Base-by-base conservation (phyloP, 1,140 invertebrate genomes). In the Potamilus streckersoni region DNA sequence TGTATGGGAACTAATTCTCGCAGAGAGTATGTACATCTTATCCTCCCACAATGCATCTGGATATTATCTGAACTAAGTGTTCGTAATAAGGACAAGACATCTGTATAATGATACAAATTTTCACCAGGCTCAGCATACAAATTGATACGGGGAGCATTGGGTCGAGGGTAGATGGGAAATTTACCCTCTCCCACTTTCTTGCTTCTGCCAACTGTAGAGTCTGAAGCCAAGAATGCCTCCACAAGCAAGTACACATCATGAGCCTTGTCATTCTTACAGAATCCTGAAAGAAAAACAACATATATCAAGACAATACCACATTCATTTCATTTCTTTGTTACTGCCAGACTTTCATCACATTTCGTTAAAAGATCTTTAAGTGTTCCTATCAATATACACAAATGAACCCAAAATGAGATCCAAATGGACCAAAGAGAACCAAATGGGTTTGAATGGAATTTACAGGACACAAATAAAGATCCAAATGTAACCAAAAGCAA, bases 31-130 rank as follows among this genome's bases (percentile, higher is more conserved):
- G 71, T 80, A 69, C 80, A 83, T 14, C 85, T 73, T 64, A 88
- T 80, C 66, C 87, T 76, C 17, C 87, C 87, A 82, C 87, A 88
- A 78, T 88, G 87, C 86, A 88, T 87, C 79, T 83, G 76, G 4
- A 84, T 76, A 69, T 83, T 84, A 58, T 85, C 85, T 20, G 82
- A 77, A 61, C 83, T 82, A 61, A 74, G 68, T 60, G 82, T 85
- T 12, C 84, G 62, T 2, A 86, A 68, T 0, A 87, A 71, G 38
- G 85, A 85, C 78, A 86, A 66, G n/a, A 86, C 75, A 62, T 83
- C 81, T 15, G 82, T 82, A 69, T 75, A 86, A 69, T 83, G 73
- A 71, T 88, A 89, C 77, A 87, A 86, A 69, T 87, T 79, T 16
- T 86, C 81, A 2, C 86, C 86, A n/a, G 81, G 82, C 27, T 83